A percentile compares a stretch with the other conserved stretches of the same genome.
Conservation (phyloP, 2,888 invertebrate genomes). For the Drosophila pseudotakahashii region DNA sequence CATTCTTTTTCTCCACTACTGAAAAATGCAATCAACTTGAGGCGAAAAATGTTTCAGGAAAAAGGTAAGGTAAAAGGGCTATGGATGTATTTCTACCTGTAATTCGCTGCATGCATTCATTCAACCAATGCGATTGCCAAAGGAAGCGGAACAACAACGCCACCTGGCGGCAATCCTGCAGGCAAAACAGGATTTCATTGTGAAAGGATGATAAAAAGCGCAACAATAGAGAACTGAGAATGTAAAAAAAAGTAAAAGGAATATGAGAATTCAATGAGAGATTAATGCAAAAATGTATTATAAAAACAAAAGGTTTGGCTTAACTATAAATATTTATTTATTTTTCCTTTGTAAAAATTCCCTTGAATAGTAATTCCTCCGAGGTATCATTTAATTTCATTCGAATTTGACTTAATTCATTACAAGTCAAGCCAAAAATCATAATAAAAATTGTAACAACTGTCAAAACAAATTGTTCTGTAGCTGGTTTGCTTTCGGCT, state of each 20-base stretch:
- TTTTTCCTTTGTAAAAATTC: too few relatives aligned
- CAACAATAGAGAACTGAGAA: not conserved
- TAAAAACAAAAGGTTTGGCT: too few relatives aligned
- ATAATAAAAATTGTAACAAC: slow-evolving; percentile 44
- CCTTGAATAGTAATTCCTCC: not conserved
- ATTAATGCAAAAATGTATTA: too few relatives aligned
- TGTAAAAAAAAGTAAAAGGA: too few relatives aligned
- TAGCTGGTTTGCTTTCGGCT: slow-evolving; percentile 8
- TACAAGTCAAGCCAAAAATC: not conserved
- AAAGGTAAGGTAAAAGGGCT: slow-evolving; percentile 68
- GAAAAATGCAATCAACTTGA: slow-evolving; percentile 80
- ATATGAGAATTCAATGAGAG: not conserved
- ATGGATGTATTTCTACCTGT: slow-evolving; percentile 34
- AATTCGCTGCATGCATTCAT: slow-evolving; percentile 25
- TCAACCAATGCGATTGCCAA: slow-evolving; percentile 56
- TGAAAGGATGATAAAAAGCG: not conserved
- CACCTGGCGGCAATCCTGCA: slow-evolving; percentile 23
- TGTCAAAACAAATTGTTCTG: slow-evolving; percentile 48
- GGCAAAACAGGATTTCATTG: slow-evolving; percentile 17
- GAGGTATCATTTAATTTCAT: not conserved
- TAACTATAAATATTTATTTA: too few relatives aligned
- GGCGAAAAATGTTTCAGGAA: slow-evolving; percentile 58
- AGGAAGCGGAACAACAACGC: slow-evolving; percentile 64
- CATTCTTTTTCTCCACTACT: slow-evolving; percentile 24
- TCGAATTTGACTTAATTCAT: not conserved